Base-by-base conservation (phyloP, 2,113 vertebrate species). In the Gorsachius goisagi region DNA sequence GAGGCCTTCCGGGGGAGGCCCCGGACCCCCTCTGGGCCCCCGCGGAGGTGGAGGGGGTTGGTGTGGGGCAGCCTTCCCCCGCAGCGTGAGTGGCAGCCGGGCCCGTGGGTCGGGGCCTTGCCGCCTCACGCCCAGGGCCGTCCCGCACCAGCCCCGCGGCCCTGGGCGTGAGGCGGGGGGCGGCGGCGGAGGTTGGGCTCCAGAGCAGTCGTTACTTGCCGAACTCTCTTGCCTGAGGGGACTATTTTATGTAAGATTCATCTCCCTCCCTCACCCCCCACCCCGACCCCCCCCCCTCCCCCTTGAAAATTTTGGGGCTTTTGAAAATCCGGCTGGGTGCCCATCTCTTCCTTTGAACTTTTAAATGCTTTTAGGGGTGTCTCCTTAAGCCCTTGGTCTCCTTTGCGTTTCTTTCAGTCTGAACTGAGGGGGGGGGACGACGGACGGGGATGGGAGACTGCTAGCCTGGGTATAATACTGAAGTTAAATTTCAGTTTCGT, bases 1-100 rank as follows among this genome's bases (percentile, higher is more conserved):
- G 85, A 89, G 90, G 91, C 87, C 95, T 94, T 66, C 52, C 71
- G 39, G 85, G 69, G 28, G 83, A 88, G 91, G 89, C 86, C 86
- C 86, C 58, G 64, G 37, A 66, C 55, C 67, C 86, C 60, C 59
- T 47, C 23, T 3, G 63, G 69, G 77, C 78, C 35, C 32, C 23
- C 11, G 55, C 9, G 37, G 82, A 18, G 49, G 11, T 44, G 26
- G 19, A n/a, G 39, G n/a, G 86, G 26, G 45, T 15, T 24, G 52
- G 8, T 15, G 30, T 17, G 73, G 52, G 41, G 44, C 32, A 6
- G 33, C 17, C 21, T 66, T 39, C 8, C 15, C 39, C 22, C 16
- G 24, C 18, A 16, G 68, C 6, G 12, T 16, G 28, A 39, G 41
- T 39, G 50, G 66, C 32, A 15, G 45, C 26, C 4, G 49, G 67